Evolutionary conservation across 1,140 invertebrate species (phyloP), one percentile per base, ranked within the genome.

Genomic region (Drosophila equinoxialis): DNA sequence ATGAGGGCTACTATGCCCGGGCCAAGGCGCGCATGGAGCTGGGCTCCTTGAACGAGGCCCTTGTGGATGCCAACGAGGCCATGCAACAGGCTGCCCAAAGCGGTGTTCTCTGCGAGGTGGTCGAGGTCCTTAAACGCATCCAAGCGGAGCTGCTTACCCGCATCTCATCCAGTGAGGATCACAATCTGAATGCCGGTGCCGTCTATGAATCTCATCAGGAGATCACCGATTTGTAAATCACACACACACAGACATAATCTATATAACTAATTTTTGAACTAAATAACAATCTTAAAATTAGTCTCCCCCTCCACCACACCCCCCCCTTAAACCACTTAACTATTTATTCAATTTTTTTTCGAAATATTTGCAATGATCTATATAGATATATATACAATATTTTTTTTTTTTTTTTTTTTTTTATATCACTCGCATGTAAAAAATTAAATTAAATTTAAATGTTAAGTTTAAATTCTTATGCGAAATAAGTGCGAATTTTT

Each of bases 1-100:
- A 97, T 91, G 98, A 99, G 93, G 98, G 97, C 1, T 98, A 95
- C 85, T 98, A 98, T 92, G 97, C 97, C 1, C 94, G 97, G 87
- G 96, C 97, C 0, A 95, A 98, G 87, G 97, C 97, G 6, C 95
- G 95, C 60, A 93, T 97, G 68, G 97, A 98, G 6, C 81, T 93
- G n/a, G 93, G 93, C 69, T 84, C 91, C 23, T 82, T 93, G 0
- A 93, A 93, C 3, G 94, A 94, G 66, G 94, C 94, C 1, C 81
- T 94, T 3, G 93, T 93, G 2, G 94, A 94, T 79, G 93, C 93
- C 3, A 90, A 93, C 59, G 91, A 93, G 58, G 94, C 94, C 10
- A 79, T 94, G 82, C 85, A 92, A 45, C 87, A 91, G 74, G 87
- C 91, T 1, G 77, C 87, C 6, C 86, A 90, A n/a, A 91, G 84